Evolutionary conservation across 2,797 vertebrate species (phyloP), one percentile per base, ranked within the genome.

Genomic region (Acrossocheilus wenchowensis): DNA sequence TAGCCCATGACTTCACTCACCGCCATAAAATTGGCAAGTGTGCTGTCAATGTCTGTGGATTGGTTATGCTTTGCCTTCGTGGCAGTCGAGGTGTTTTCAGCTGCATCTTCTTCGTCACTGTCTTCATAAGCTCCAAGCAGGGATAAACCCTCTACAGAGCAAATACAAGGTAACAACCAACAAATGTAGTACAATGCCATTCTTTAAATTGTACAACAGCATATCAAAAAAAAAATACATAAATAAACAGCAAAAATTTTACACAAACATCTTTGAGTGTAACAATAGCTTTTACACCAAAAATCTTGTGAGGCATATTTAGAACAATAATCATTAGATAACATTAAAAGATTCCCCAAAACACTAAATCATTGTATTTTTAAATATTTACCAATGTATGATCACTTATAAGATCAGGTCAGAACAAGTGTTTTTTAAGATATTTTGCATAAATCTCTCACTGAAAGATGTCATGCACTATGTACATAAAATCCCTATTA

Each of bases 91-190:
- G 87, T 90, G 8, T 82, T 84, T 10, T 92, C 90, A 45, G 94
- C 95, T 0, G 89, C 94, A 68, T 99, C 98, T 41, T 99, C 98
- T 0, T 99, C 98, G 0, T 99, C 98, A 0, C 98, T 99, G 89
- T 99, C 98, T 11, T 97, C 98, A 14, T 99, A 99, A 23, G 98
- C 97, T 26, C 98, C 98, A 0, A 99, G 97, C 75, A 99, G 94
- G 54, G 98, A 98, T 83, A 99, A 92, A 0, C 98, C 98, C 90
- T 98, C 98, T 99, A 66, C 2, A 87, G 5, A 11, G 26, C 19
- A 84, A 84, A 85, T 17, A 60, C 34, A 60, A 60, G 9, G 21
- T 10, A 66, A 66, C n/a, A n/a, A n/a, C n/a, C n/a, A n/a, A n/a
- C 12, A 64, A 30, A 64, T 30, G 62, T 30, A 64, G 12, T 30